phyloP scores from a whole-genome alignment of 37 sponge, comb jelly and placozoan genomes.

The Chondrosia reniformis region DNA sequence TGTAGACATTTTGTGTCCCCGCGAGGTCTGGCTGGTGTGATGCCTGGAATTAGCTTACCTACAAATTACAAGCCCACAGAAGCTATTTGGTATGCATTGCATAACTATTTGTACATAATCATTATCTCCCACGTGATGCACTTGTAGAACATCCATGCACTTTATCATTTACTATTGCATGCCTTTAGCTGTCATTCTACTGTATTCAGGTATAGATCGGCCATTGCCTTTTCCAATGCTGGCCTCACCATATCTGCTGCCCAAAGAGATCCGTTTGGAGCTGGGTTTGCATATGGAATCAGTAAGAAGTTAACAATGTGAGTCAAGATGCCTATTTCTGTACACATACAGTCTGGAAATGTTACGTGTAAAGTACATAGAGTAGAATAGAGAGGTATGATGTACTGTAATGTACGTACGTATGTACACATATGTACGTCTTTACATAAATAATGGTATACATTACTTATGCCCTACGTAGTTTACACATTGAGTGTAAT shows the following conservation, averaged over 20 bases:
- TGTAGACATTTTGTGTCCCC: neutral
- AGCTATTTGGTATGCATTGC: neutral
- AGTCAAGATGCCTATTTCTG: no score
- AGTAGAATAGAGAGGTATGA: neutral
- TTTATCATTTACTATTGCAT: no score
- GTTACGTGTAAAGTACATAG: neutral
- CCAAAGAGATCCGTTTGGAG: neutral
- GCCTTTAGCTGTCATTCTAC: no score
- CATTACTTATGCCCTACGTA: no score
- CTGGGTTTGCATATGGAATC: constrained; percentile 1
- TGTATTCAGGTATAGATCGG: neutral
- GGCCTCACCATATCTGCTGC: neutral
- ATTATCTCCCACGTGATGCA: no score
- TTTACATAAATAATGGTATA: no score
- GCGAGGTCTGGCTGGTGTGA: neutral
- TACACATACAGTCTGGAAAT: no score
- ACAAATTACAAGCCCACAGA: neutral
- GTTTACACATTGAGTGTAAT: no score
- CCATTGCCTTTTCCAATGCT: neutral
- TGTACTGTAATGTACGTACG: neutral
- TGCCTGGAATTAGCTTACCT: neutral
- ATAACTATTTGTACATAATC: no score
- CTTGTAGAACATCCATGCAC: no score
- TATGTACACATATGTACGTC: neutral
- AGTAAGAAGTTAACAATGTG: neutral